A percentile compares a stretch with the other conserved stretches of the same genome.
phyloP scores from a whole-genome alignment of 2,888 invertebrate species.

The Spatulosminthurus flaviceps region DNA sequence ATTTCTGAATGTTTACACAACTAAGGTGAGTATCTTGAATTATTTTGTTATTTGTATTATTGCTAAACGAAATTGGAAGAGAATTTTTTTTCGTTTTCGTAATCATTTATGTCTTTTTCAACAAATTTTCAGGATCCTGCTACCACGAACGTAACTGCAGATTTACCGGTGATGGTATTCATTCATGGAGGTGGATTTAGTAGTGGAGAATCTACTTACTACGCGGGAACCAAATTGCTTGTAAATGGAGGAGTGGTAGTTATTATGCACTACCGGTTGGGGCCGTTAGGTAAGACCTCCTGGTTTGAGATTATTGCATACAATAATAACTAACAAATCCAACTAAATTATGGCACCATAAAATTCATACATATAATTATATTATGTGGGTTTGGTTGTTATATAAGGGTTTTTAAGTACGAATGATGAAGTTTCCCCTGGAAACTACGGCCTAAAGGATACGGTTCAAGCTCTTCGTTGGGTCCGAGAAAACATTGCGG shows the following conservation, averaged over 20 bases:
- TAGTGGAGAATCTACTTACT: conserved; percentile 45
- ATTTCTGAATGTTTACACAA: conserved; percentile 47
- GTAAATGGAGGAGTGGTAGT: conserved; percentile 43
- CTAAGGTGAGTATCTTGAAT: no score
- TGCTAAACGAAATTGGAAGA: no score
- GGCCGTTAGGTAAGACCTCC: conserved; percentile 41
- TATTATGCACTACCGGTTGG: conserved; percentile 48
- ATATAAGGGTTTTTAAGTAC: conserved; percentile 47
- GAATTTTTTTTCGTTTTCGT: no score
- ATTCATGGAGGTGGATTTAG: conserved; percentile 46
- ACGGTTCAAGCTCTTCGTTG: conserved; percentile 46
- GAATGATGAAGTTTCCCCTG: conserved; percentile 42
- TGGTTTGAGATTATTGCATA: no score
- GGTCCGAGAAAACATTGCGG: conserved; percentile 45
- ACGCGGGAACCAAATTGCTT: conserved; percentile 41
- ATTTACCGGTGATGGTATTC: conserved; percentile 49
- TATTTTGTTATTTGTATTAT: no score
- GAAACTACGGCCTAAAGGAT: conserved; percentile 50
- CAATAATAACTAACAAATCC: no score
- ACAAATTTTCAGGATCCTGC: conserved; percentile 36
- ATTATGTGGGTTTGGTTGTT: no score
- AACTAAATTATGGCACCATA: no score
- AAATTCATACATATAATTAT: no score
- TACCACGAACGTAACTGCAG: conserved; percentile 5
- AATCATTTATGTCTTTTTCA: no score